A percentile compares a stretch with the other conserved stretches of the same genome.
Evolutionary conservation across 2,797 vertebrate species (phyloP).

Genomic region (Diglossa cyanea): DNA sequence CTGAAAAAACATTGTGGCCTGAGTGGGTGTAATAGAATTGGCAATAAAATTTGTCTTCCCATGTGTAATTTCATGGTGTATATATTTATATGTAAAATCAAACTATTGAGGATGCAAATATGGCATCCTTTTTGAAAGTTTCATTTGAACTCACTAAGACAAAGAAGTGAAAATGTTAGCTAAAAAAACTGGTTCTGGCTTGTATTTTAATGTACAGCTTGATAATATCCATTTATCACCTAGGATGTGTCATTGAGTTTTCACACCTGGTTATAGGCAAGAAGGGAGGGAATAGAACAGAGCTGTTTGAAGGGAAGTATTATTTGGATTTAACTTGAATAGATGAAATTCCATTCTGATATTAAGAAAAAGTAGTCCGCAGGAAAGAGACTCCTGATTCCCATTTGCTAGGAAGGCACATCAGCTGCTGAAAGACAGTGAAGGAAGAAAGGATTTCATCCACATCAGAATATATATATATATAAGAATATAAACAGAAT

Average conservation of each 20-base stretch:
- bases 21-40: neutral
- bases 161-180: neutral
- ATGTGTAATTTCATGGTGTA: neutral
- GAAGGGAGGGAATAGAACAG: neutral
- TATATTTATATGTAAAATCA: neutral
- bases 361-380: neutral
- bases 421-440: neutral
- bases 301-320: neutral
- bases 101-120: neutral
- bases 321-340: neutral
- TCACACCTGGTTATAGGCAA: neutral
- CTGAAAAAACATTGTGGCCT: neutral
- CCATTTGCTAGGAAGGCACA: neutral
- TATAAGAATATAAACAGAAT: neutral
- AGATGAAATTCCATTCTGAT: neutral
- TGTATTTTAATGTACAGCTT: neutral
- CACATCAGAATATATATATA: neutral
- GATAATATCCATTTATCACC: neutral
- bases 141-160: neutral
- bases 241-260: neutral
- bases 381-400: neutral
- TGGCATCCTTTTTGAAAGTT: neutral
- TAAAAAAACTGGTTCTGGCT: neutral
- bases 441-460: neutral
- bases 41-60: neutral